Conservation (phyloP, 2,113 vertebrate genomes). For the Syrmaticus mikado region DNA sequence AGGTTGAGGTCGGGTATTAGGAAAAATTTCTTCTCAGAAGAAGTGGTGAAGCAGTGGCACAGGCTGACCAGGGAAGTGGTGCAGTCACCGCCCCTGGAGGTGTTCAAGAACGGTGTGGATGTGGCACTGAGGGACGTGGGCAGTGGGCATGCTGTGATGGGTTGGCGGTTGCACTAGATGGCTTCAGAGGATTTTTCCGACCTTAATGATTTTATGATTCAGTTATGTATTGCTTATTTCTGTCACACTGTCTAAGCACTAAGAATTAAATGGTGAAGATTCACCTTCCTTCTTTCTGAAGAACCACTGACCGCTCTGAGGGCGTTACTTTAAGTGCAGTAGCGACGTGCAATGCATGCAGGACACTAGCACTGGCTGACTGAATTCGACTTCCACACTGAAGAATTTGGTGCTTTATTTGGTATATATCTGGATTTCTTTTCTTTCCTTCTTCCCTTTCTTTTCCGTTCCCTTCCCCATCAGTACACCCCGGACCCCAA, state of each 20-base stretch:
- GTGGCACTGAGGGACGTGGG: too few relatives aligned
- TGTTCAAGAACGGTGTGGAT: too few relatives aligned
- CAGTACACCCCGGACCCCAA: too few relatives aligned
- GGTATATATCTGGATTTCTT: neutral
- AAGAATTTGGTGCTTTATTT: rapidly evolving
- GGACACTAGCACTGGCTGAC: neutral
- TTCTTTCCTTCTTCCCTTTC: neutral
- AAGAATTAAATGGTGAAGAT: neutral
- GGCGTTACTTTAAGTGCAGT: neutral
- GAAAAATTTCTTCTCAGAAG: too few relatives aligned
- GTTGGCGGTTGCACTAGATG: too few relatives aligned
- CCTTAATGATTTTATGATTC: neutral
- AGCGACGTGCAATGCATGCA: neutral
- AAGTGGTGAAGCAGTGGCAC: too few relatives aligned
- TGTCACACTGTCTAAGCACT: neutral
- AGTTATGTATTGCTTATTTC: neutral
- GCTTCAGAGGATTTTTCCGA: too few relatives aligned
- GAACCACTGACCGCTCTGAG: neutral
- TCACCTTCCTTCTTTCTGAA: neutral
- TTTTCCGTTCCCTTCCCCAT: too few relatives aligned
- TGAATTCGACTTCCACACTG: neutral
- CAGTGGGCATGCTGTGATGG: too few relatives aligned
- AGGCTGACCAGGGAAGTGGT: too few relatives aligned
- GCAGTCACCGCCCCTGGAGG: too few relatives aligned
- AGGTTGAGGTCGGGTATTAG: too few relatives aligned